Evolutionary conservation across 2,797 vertebrate species (phyloP).

Genomic region (Catharus ustulatus): DNA sequence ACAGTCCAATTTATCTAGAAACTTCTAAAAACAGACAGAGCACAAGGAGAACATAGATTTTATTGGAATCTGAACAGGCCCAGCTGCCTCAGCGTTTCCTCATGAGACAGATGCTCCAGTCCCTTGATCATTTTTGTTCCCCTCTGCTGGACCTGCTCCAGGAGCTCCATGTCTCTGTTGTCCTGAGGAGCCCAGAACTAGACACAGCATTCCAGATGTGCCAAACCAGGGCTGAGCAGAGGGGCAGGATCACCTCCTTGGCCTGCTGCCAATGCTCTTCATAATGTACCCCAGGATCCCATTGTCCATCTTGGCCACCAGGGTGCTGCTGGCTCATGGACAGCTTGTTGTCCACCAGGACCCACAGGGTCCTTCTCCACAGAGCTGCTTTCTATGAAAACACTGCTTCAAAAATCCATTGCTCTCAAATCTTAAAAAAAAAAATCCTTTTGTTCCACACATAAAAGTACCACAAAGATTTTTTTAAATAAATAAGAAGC

Average conservation of each 20-base stretch:
- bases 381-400: neutral
- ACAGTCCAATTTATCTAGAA: neutral
- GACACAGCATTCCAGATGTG: neutral
- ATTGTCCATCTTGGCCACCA: neutral
- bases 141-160: accelerated
- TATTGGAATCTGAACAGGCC: neutral
- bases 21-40: neutral
- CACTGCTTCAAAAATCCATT: neutral
- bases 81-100: neutral
- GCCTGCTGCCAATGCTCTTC: neutral
- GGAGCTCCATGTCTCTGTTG: accelerated
- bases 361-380: accelerated
- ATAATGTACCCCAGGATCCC: neutral
- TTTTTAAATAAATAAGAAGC: neutral
- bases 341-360: accelerated
- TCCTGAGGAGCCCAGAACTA: neutral
- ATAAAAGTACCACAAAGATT: accelerated
- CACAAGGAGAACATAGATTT: neutral
- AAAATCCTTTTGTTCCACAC: neutral
- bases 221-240: neutral
- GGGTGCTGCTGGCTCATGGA: neutral
- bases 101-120: neutral
- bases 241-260: accelerated
- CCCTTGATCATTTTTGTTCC: neutral
- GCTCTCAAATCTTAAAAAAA: neutral